Conservation (phyloP, 2,113 vertebrate genomes). For the Falcunculus frontatus region DNA sequence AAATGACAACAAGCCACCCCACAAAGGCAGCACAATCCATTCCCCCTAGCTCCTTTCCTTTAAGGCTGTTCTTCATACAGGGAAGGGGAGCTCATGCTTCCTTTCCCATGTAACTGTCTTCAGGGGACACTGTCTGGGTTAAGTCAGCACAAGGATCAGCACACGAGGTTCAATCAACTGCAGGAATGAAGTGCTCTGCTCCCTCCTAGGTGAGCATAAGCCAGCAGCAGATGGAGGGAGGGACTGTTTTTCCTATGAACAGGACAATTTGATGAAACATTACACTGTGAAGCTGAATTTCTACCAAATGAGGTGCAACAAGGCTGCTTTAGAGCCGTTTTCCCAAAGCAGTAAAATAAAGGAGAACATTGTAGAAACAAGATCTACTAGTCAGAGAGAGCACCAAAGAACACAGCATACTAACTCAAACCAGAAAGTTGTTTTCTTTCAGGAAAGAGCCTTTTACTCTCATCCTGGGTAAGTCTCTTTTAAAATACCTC, state of each 20-base stretch:
- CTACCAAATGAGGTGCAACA: conserved; percentile 8
- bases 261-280: conserved; percentile 32
- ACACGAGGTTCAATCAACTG: background rate
- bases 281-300: background rate
- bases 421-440: background rate
- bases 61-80: background rate
- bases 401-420: background rate
- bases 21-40: background rate
- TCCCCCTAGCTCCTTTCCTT: background rate
- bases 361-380: background rate
- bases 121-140: background rate
- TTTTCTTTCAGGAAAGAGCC: background rate
- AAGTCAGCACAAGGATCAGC: background rate
- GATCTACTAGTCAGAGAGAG: background rate
- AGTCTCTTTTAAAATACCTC: background rate
- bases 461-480: background rate
- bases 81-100: background rate
- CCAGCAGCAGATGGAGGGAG: conserved; percentile 18
- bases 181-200: background rate
- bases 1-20: background rate
- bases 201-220: background rate
- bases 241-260: conserved; percentile 5
- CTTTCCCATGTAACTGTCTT: background rate
- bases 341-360: background rate
- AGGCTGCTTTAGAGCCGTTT: background rate